Evolutionary conservation across 2,797 vertebrate species (phyloP), one percentile per base, ranked within the genome.

Genomic region (Oreochromis mossambicus): DNA sequence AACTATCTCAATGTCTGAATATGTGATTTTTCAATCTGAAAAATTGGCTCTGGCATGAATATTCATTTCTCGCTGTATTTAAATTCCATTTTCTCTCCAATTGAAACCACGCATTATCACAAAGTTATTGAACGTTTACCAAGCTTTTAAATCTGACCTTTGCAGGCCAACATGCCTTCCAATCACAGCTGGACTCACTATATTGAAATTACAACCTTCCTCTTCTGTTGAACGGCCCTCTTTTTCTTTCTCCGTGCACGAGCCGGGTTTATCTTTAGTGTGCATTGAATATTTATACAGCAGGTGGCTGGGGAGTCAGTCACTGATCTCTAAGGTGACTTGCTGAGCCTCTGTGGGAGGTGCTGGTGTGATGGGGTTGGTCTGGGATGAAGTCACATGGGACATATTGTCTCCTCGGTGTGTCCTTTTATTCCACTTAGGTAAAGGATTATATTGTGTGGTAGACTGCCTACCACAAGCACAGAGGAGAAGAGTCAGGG

Each of bases 271-370:
- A 96, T 96, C 95, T 96, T 97, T 96, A 96, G 95, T 87, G 66
- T 93, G 70, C 92, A 94, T 92, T 88, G 94, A 95, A 94, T 96
- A 96, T 96, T 95, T 95, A 95, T 95, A 94, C 88, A 91, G 93
- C 86, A 86, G 84, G 88, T 86, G 85, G 89, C 94, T 89, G 89
- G 84, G 88, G 91, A 93, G 87, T 88, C 78, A 82, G 95, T 95
- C 95, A 95, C 90, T 91, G 93, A 96, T 96, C 95, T 91, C 91
- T 88, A 95, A 96, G 96, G 95, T 96, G 96, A 96, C 96, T 94
- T 89, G 87, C 85, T 38, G 86, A 81, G 91, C 76, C 84, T 83
- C 90, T 88, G 87, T 81, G 83, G 90, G 91, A 87, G 87, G 78
- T 91, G 82, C 85, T 87, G 88, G 70, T 83, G 89, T 11, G n/a